phyloP scores from a whole-genome alignment of 2,113 vertebrate species.

The Hippocampus mohnikei region DNA sequence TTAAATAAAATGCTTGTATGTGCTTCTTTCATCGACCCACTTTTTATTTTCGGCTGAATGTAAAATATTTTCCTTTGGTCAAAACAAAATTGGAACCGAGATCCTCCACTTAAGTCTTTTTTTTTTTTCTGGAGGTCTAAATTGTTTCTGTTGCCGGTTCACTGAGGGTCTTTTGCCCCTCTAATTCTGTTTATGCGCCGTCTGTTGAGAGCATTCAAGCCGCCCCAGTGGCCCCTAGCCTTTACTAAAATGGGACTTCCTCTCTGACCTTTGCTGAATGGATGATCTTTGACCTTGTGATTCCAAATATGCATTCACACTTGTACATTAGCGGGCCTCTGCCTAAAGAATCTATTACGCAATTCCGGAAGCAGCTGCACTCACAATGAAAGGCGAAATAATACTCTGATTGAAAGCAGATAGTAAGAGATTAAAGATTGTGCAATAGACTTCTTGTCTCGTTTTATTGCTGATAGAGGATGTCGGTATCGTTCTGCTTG shows the following conservation, averaged over 20 bases:
- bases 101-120: not conserved
- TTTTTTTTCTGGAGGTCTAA: not conserved
- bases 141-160: slow-evolving; percentile 24
- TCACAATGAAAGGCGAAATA: slow-evolving; percentile 11
- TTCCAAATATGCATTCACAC: slow-evolving; percentile 13
- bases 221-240: slow-evolving; percentile 12
- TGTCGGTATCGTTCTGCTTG: slow-evolving; percentile 29
- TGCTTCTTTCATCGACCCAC: not conserved
- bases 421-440: slow-evolving; percentile 6
- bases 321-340: slow-evolving; percentile 13
- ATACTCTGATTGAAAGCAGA: slow-evolving; percentile 12
- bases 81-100: not conserved
- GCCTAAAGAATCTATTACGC: slow-evolving; percentile 13
- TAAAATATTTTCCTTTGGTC: not conserved
- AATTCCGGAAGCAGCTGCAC: slow-evolving; percentile 42
- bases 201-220: slow-evolving; percentile 44
- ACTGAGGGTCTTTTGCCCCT: slow-evolving; percentile 29
- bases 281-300: slow-evolving; percentile 37
- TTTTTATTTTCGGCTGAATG: no score
- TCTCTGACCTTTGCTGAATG: slow-evolving; percentile 45
- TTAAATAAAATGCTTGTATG: not conserved
- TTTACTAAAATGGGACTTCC: slow-evolving; percentile 37
- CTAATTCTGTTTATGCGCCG: slow-evolving; percentile 56
- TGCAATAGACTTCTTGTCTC: slow-evolving; percentile 46
- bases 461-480: slow-evolving; percentile 43